Evolutionary conservation across 2,888 invertebrate genomes (phyloP).

Genomic region (Epiblema foenella): DNA sequence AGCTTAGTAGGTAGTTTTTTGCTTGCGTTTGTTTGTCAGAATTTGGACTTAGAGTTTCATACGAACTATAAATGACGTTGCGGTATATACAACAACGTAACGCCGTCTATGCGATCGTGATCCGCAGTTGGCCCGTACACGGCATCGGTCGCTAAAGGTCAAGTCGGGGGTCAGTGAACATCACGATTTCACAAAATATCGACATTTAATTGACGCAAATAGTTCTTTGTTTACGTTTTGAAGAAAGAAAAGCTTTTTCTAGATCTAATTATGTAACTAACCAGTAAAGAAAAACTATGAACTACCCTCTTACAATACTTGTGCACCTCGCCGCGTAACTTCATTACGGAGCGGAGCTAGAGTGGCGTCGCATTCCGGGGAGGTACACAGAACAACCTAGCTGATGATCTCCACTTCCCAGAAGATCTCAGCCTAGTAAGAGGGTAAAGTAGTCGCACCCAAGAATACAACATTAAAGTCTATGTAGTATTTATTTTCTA

Average conservation of each 20-base stretch:
- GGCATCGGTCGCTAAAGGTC: conserved; percentile 55
- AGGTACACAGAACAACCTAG: too few relatives aligned
- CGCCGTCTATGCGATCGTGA: conserved; percentile 48
- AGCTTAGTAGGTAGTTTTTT: too few relatives aligned
- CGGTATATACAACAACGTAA: conserved; percentile 25
- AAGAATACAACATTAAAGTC: too few relatives aligned
- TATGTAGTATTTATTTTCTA: too few relatives aligned
- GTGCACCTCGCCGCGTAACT: too few relatives aligned
- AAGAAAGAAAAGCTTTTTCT: conserved; percentile 5
- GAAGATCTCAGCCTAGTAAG: too few relatives aligned
- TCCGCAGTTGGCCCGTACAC: conserved; percentile 50
- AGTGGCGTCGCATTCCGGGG: too few relatives aligned
- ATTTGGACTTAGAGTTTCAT: neutral
- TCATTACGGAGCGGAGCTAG: too few relatives aligned
- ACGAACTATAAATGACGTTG: conserved; percentile 14
- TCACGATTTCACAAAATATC: conserved; percentile 57
- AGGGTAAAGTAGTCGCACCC: too few relatives aligned
- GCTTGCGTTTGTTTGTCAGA: too few relatives aligned
- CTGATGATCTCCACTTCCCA: too few relatives aligned
- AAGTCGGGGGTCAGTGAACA: conserved; percentile 54
- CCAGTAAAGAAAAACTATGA: neutral
- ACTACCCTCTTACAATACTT: too few relatives aligned
- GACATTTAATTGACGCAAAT: conserved; percentile 34
- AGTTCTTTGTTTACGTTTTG: conserved; percentile 10
- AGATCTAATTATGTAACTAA: neutral